Percentiles rank a stretch among this genome's conserved stretches.
phyloP scores from a whole-genome alignment of 2,888 invertebrate genomes.

The Volucella inflata region DNA sequence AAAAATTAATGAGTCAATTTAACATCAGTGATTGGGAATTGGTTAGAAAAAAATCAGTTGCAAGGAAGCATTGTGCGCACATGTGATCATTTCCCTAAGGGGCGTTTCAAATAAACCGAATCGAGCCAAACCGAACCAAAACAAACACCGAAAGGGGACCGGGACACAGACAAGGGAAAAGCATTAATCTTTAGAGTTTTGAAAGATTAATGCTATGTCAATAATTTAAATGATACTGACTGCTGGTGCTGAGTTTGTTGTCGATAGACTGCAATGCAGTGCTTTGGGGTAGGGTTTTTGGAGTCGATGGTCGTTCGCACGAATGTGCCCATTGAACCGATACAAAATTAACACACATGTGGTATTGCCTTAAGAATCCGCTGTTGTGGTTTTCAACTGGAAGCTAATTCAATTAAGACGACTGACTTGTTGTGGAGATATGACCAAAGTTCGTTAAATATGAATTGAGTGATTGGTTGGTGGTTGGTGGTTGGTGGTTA shows the following conservation, averaged over 20 bases:
- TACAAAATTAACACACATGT: conserved; percentile 53
- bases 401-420: conserved; percentile 8
- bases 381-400: not conserved
- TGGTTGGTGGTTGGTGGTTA: conserved; percentile 20
- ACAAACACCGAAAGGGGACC: not conserved
- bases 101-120: conserved; percentile 47
- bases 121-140: not conserved
- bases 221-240: conserved; percentile 44
- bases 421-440: not conserved
- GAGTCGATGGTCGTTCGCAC: too few species aligned
- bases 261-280: not conserved
- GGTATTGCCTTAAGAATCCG: conserved; percentile 1
- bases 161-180: not conserved
- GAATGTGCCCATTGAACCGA: conserved; percentile 39
- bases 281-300: not conserved
- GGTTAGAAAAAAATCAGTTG: not conserved
- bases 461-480: too few species aligned
- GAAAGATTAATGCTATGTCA: conserved; percentile 64
- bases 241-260: not conserved
- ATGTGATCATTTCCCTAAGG: conserved; percentile 44
- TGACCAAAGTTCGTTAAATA: not conserved
- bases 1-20: conserved; percentile 67
- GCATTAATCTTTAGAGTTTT: conserved; percentile 56
- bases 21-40: conserved; percentile 38
- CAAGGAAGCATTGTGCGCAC: conserved; percentile 1